Base-by-base conservation (phyloP, 1,140 invertebrate species). In the Hycleus phaleratus region DNA sequence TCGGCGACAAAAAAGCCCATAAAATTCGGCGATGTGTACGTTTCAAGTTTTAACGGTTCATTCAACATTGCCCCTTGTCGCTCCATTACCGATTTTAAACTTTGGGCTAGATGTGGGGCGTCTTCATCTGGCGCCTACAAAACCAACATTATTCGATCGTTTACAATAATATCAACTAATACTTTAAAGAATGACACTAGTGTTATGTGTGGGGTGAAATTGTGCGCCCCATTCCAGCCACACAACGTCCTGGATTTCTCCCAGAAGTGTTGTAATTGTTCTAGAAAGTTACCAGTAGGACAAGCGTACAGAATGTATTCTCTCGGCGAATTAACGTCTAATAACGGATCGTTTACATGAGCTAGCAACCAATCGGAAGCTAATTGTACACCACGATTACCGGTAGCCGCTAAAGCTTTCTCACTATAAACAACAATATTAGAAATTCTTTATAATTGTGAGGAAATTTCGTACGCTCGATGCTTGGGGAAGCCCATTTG, bases 301-400 rank as follows among this genome's bases (percentile, higher is more conserved):
- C 88, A 92, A 9, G 87, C 82, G 71, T 94, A 93, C 6, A 94
- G 75, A 48, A 91, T 86, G 70, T 93, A 95, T 69, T 94, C 89
- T 63, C 91, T 75, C 3, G 87, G 85, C 6, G 79, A 78, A 47
- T 82, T 81, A 26, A 84, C 79, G 74, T 94, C 90, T 26, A 95
- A 73, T 5, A 80, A 81, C 2, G 85, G 79, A 75, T 95, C 91
- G 72, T 90, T 86, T 0, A 93, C 88, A 72, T 94, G 92, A 8
- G 91, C 90, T 49, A 94, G 71, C 1, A 95, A 75, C 92, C 91
- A 94, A 69, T 94, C 91, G 2, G 89, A 89, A 4, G 91, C 91
- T 53, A 93, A 76, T 72, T 93, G 89, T 47, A 91, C 86, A 52
- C 90, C 88, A 38, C 85, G 77, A 71, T 93, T 84, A 24, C 91